Conservation (phyloP, 1,140 invertebrate genomes). For the Procambarus clarkii region DNA sequence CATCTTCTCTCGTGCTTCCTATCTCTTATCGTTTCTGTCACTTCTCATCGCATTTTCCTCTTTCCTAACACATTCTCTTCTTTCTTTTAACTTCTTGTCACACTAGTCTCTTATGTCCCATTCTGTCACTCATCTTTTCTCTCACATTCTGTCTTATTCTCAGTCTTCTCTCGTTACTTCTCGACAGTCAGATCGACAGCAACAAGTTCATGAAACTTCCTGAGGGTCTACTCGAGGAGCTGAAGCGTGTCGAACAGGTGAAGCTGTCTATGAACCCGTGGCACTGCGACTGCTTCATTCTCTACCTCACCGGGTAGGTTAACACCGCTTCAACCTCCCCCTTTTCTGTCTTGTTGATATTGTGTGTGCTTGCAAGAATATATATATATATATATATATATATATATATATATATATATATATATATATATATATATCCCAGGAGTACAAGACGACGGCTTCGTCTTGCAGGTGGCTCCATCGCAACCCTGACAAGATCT, state of each 20-base stretch:
- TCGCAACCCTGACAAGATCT: conserved; percentile 82
- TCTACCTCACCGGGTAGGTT: conserved; percentile 84
- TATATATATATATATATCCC: conserved; percentile 2
- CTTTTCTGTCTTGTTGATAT: neutral
- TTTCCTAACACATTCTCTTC: neutral
- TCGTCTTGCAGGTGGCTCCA: conserved; percentile 80
- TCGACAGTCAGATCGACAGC: conserved; percentile 85
- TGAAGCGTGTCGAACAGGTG: conserved; percentile 82
- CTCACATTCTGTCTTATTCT: too few species aligned
- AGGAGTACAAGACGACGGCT: too few species aligned
- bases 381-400: conserved; percentile 32
- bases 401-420: conserved; percentile 23
- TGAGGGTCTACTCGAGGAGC: conserved; percentile 82
- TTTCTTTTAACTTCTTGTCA: neutral
- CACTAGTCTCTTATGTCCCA: neutral
- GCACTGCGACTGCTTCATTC: conserved; percentile 89
- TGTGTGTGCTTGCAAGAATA: neutral
- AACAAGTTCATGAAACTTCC: conserved; percentile 86
- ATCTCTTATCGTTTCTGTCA: neutral
- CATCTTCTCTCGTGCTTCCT: neutral
- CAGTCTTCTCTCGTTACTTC: neutral
- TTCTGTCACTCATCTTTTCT: neutral
- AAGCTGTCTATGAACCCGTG: conserved; percentile 89
- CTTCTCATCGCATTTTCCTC: neutral
- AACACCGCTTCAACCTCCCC: too few species aligned